A percentile compares a stretch with the other conserved stretches of the same genome.
Conservation (phyloP, 2,797 vertebrate genomes). For the Squalus acanthias region DNA sequence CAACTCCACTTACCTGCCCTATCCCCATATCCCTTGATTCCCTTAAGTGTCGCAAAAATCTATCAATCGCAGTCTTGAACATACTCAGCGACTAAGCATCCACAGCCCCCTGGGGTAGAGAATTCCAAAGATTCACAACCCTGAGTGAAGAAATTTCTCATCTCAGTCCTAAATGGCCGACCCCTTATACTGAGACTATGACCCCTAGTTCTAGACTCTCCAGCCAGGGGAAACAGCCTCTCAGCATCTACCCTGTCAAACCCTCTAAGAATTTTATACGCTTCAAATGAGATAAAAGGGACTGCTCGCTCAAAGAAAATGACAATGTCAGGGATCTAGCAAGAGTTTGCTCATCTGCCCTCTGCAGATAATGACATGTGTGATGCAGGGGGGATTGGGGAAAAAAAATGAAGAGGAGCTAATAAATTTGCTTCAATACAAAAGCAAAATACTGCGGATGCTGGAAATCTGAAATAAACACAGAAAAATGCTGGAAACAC, state of each 20-base stretch:
- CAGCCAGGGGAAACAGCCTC: too few relatives aligned
- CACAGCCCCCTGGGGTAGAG: neutral
- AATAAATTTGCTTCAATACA: neutral
- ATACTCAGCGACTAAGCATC: neutral
- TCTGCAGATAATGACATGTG: neutral
- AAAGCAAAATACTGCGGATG: too few relatives aligned
- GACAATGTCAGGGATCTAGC: neutral
- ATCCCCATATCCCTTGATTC: too few relatives aligned
- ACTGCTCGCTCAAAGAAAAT: neutral
- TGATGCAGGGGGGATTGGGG: neutral
- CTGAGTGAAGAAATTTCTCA: too few relatives aligned
- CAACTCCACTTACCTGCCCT: neutral
- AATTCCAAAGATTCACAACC: neutral
- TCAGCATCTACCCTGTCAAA: neutral
- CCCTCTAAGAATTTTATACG: too few relatives aligned
- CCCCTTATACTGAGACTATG: too few relatives aligned
- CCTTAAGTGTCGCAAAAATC: neutral
- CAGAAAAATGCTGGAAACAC: too few relatives aligned
- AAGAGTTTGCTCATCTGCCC: neutral
- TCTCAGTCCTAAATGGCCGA: too few relatives aligned
- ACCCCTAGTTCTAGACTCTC: too few relatives aligned
- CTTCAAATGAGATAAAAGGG: neutral
- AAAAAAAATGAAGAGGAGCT: neutral
- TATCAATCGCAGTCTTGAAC: neutral
- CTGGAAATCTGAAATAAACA: too few relatives aligned